Evolutionary conservation across 1,140 invertebrate genomes (phyloP).

Genomic region (Cherax quadricarinatus): DNA sequence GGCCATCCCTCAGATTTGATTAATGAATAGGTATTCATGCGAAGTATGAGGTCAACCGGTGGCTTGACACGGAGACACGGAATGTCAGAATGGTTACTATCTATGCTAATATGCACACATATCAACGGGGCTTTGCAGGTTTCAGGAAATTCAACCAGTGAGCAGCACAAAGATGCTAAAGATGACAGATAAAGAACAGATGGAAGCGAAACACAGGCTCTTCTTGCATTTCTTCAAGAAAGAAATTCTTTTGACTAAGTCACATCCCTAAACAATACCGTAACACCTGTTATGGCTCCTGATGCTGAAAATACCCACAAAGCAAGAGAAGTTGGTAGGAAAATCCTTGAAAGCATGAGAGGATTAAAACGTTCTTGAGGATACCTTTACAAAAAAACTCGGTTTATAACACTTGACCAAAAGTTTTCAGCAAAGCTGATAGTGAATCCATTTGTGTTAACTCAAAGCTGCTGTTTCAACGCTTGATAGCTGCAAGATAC

Average conservation of each 20-base stretch:
- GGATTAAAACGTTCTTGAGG: background rate
- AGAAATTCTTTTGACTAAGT: background rate
- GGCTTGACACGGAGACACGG: conserved; percentile 10
- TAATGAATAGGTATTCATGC: background rate
- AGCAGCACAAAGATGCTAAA: too few relatives aligned
- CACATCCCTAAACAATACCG: background rate
- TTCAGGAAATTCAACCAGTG: background rate
- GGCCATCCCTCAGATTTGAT: conserved; percentile 29
- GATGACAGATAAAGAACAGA: too few relatives aligned
- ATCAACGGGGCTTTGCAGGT: conserved; percentile 21
- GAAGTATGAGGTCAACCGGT: background rate
- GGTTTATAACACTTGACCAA: too few relatives aligned
- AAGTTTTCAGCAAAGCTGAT: too few relatives aligned
- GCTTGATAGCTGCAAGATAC: too few relatives aligned
- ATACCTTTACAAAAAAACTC: background rate
- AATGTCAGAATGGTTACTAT: background rate
- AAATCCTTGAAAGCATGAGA: background rate
- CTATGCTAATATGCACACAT: background rate
- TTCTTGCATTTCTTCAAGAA: background rate
- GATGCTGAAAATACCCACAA: background rate
- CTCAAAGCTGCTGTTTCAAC: too few relatives aligned
- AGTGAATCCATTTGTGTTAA: too few relatives aligned
- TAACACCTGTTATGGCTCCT: background rate
- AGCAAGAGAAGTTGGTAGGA: background rate
- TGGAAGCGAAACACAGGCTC: too few relatives aligned